Percentiles rank a stretch among this genome's conserved stretches.
Conservation (phyloP, 2,113 vertebrate genomes). For the Vulpes lagopus region DNA sequence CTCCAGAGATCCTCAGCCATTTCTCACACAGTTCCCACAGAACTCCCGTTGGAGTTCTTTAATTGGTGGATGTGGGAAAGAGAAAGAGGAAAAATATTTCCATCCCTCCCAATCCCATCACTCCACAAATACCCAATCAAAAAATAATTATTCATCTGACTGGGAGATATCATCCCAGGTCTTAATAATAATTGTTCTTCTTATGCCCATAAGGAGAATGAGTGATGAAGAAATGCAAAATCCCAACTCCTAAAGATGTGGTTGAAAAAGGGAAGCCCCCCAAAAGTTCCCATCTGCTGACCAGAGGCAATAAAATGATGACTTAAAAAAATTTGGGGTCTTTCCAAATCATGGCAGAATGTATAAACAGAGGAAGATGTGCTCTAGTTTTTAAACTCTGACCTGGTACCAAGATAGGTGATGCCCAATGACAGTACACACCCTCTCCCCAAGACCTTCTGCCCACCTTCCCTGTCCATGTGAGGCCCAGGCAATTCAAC, state of each 20-base stretch:
- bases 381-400: constrained; percentile 18
- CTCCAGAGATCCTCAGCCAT: neutral
- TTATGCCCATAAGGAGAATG: neutral
- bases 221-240: neutral
- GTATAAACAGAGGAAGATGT: neutral
- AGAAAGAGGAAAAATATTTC: constrained; percentile 52
- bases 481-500: neutral
- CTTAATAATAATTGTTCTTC: neutral
- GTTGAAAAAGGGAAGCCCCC: constrained; percentile 51
- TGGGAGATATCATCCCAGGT: neutral
- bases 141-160: neutral
- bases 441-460: neutral
- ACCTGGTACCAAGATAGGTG: neutral
- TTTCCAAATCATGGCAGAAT: constrained; percentile 53
- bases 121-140: neutral
- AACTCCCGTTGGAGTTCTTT: constrained; percentile 41
- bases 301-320: constrained; percentile 20
- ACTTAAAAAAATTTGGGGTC: neutral
- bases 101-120: neutral
- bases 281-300: constrained; percentile 42
- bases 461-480: neutral
- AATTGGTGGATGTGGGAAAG: constrained; percentile 29
- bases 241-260: constrained; percentile 20
- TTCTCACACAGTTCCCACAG: neutral
- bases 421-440: neutral